Percentiles rank a stretch among this genome's conserved stretches.
Evolutionary conservation across 2,888 invertebrate genomes (phyloP).

Genomic region (Caradrina clavipalpis): DNA sequence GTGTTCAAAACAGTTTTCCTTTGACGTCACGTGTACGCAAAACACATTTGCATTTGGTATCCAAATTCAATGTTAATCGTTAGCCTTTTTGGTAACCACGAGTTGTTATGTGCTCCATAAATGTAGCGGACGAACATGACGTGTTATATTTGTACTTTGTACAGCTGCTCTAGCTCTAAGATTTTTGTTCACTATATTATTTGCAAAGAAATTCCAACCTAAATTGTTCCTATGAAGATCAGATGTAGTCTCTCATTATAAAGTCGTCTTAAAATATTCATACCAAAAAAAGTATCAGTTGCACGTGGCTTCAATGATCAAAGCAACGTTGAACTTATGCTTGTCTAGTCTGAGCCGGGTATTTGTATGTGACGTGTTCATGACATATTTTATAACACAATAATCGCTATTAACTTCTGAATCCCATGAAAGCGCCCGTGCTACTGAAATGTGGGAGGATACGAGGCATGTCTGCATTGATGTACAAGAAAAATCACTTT

Average conservation of each 20-base stretch:
- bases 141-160: constrained; percentile 17
- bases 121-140: constrained; percentile 2
- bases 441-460: constrained; percentile 6
- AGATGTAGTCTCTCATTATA: neutral
- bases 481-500: constrained; percentile 14
- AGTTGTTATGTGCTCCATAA: constrained; percentile 27
- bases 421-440: constrained; percentile 3
- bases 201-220: neutral
- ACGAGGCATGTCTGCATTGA: constrained; percentile 11
- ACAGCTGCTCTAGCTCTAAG: constrained; percentile 5
- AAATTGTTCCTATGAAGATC: neutral
- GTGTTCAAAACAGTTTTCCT: constrained; percentile 77
- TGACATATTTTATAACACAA: constrained; percentile 2
- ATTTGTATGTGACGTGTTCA: constrained; percentile 5
- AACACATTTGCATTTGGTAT: constrained; percentile 67
- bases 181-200: neutral
- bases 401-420: constrained; percentile 7
- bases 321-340: neutral
- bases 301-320: neutral
- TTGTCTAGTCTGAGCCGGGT: neutral
- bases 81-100: constrained; percentile 57
- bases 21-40: constrained; percentile 79
- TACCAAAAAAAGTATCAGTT: neutral
- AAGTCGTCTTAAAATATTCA: neutral
- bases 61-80: constrained; percentile 64